phyloP scores from a whole-genome alignment of 30 jellyfish, hydroid and myxozoan genomes.

The Aurelia sp. region DNA sequence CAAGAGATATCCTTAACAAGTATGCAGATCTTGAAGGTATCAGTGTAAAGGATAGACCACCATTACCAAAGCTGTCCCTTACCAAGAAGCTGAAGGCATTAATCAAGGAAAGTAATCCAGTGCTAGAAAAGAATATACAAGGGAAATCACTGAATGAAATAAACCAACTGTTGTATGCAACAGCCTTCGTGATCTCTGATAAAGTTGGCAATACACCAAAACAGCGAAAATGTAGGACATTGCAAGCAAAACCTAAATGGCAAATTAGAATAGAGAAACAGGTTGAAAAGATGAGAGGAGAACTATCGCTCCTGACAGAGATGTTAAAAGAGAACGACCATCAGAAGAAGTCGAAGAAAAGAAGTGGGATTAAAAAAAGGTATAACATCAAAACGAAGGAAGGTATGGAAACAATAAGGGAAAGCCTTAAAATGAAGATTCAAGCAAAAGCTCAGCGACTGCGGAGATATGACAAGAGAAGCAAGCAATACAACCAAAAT shows the following conservation, averaged over 20 bases:
- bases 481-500: no score
- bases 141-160: no score
- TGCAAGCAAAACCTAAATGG: background rate
- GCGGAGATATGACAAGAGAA: no score
- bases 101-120: slow-evolving; percentile 10
- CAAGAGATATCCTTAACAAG: background rate
- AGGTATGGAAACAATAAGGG: background rate
- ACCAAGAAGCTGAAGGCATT: background rate
- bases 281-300: background rate
- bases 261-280: slow-evolving; percentile 5
- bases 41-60: slow-evolving; percentile 16
- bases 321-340: no score
- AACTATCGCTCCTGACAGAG: no score
- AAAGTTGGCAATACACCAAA: no score
- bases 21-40: slow-evolving; percentile 12
- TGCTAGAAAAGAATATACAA: background rate
- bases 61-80: background rate
- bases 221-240: no score
- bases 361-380: background rate
- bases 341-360: background rate
- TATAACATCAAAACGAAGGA: slow-evolving; percentile 5
- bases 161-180: no score
- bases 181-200: no score
- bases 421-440: background rate
- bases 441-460: no score